A percentile compares a stretch with the other conserved stretches of the same genome.
These are phyloP conservation scores for Ditula angustiorana DNA, from an alignment of 2,888 invertebrate species.

Conservation along the genomic window DNA sequence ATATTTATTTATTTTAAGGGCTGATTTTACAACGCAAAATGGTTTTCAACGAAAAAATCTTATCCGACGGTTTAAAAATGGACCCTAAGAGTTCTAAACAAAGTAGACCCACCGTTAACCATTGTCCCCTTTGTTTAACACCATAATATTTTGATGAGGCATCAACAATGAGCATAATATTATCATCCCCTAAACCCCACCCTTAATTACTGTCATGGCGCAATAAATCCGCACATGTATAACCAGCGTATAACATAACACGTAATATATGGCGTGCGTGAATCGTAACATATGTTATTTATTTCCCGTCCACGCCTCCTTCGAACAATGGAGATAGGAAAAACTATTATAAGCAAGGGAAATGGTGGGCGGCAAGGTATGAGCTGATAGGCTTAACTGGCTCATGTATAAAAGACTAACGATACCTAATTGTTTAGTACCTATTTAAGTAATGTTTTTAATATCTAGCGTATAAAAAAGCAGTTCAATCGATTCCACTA, in stretches of 20 bases:
- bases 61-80: too few relatives aligned
- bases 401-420: too few relatives aligned
- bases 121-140: neutral
- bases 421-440: too few relatives aligned
- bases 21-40: too few relatives aligned
- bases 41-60: too few relatives aligned
- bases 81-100: too few relatives aligned
- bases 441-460: too few relatives aligned
- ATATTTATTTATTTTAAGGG: too few relatives aligned
- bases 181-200: constrained; percentile 5
- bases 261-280: constrained; percentile 42
- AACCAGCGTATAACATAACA: constrained; percentile 44
- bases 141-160: neutral
- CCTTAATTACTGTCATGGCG: constrained; percentile 16
- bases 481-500: too few relatives aligned
- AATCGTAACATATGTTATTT: constrained; percentile 49
- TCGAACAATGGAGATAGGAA: constrained; percentile 63
- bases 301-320: constrained; percentile 49
- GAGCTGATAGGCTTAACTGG: constrained; percentile 24
- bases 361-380: constrained; percentile 41
- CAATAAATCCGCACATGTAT: constrained; percentile 50
- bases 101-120: too few relatives aligned
- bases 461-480: too few relatives aligned
- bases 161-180: neutral
- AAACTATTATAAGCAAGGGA: constrained; percentile 70